phyloP scores from a whole-genome alignment of 2,113 vertebrate species.

The Sapajus apella region DNA sequence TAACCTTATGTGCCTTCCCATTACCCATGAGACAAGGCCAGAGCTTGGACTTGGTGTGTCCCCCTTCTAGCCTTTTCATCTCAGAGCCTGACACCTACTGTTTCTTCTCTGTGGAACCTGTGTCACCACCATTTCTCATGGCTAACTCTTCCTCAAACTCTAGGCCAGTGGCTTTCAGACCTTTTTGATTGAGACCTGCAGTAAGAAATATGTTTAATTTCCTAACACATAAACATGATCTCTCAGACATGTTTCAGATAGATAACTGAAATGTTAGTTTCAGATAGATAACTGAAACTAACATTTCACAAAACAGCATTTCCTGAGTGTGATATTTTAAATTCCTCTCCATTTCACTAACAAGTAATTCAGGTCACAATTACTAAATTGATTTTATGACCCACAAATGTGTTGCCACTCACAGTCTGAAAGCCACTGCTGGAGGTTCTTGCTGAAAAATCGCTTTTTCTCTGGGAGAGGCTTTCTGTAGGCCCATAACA shows the following conservation, averaged over 20 bases:
- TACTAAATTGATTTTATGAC: not conserved
- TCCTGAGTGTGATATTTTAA: slow-evolving; percentile 10
- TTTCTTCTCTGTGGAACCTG: not conserved
- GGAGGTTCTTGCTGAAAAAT: not conserved
- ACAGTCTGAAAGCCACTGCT: not conserved
- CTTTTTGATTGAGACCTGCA: not conserved
- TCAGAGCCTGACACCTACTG: not conserved
- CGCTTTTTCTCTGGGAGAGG: not conserved
- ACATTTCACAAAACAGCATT: not conserved
- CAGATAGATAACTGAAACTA: not conserved
- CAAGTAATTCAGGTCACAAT: not conserved
- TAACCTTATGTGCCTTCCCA: not conserved
- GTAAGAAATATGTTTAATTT: not conserved
- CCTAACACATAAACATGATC: not conserved
- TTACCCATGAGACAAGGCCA: rapidly evolving
- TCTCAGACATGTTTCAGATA: not conserved
- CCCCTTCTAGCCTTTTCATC: not conserved
- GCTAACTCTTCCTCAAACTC: not conserved
- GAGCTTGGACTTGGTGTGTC: not conserved
- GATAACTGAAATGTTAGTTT: not conserved
- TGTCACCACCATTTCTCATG: not conserved
- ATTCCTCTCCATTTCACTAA: not conserved
- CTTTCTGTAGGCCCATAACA: not conserved
- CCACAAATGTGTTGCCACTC: not conserved
- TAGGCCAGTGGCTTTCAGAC: not conserved